These are phyloP conservation scores for Tromatobia lineatoria DNA, from an alignment of 2,888 invertebrate species.

Conservation along the genomic window DNA sequence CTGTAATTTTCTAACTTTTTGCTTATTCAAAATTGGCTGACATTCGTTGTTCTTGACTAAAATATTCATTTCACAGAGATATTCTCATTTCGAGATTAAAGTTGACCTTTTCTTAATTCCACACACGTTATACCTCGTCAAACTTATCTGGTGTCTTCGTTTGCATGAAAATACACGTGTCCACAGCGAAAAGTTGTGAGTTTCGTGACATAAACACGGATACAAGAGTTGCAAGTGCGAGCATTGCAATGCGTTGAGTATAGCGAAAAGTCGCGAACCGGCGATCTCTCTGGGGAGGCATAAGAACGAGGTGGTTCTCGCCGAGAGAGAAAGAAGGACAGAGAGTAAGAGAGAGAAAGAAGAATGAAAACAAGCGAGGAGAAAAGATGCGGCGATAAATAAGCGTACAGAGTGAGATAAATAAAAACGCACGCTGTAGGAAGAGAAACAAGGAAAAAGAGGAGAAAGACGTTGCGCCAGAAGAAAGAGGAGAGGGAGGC, in stretches of 20 bases:
- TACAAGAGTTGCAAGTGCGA: slow-evolving; percentile 40
- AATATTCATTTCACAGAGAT: not conserved
- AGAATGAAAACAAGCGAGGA: slow-evolving; percentile 27
- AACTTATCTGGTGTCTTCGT: not conserved
- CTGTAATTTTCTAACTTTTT: too few relatives aligned
- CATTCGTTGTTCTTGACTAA: not conserved
- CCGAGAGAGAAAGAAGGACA: not conserved
- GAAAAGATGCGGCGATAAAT: slow-evolving; percentile 44
- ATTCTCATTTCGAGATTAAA: not conserved
- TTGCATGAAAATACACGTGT: slow-evolving; percentile 3
- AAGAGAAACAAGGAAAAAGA: slow-evolving; percentile 36
- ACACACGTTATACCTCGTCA: not conserved
- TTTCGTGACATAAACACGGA: slow-evolving; percentile 19
- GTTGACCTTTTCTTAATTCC: not conserved
- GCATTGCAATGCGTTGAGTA: slow-evolving; percentile 11
- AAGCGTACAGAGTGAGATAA: slow-evolving; percentile 45
- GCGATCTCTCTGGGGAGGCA: slow-evolving; percentile 24
- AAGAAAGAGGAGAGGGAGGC: slow-evolving; percentile 32
- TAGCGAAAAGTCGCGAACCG: slow-evolving; percentile 27
- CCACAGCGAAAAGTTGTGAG: not conserved
- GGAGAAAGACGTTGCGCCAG: slow-evolving; percentile 32
- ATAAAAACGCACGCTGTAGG: slow-evolving; percentile 34
- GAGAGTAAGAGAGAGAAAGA: slow-evolving; percentile 33
- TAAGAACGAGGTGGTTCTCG: slow-evolving; percentile 41
- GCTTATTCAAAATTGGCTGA: not conserved